These are phyloP conservation scores for Thinocorus orbignyianus DNA, from an alignment of 2,113 vertebrate species.

Conservation along the genomic window DNA sequence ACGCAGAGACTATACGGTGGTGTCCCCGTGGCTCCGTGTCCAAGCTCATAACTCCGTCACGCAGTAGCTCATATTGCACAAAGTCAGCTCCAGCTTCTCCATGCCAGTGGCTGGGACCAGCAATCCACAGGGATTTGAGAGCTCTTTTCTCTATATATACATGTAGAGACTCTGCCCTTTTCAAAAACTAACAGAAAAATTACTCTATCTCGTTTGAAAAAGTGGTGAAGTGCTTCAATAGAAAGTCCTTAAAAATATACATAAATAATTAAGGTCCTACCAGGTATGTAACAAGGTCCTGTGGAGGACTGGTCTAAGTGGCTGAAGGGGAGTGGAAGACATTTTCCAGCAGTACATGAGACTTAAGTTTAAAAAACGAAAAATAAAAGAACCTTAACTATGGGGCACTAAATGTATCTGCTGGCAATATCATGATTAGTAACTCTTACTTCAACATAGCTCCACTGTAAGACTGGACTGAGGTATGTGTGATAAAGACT, in stretches of 20 bases:
- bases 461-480: not conserved
- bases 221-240: not conserved
- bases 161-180: not conserved
- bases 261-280: not conserved
- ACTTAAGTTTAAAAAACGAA: not conserved
- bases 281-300: not conserved
- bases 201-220: not conserved
- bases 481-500: rapidly evolving
- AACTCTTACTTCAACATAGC: not conserved
- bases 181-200: not conserved
- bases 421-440: not conserved
- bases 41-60: not conserved
- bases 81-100: not conserved
- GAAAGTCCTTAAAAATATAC: not conserved
- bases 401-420: not conserved
- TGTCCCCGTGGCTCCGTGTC: not conserved
- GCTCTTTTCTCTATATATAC: not conserved
- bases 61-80: not conserved
- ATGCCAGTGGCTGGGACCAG: not conserved
- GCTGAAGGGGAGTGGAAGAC: not conserved
- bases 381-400: not conserved
- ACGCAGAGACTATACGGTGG: not conserved
- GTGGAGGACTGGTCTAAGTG: not conserved
- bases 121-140: not conserved
- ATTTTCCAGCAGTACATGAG: not conserved